Conservation (phyloP, 2,888 invertebrate genomes). For the Allygus modestus region DNA sequence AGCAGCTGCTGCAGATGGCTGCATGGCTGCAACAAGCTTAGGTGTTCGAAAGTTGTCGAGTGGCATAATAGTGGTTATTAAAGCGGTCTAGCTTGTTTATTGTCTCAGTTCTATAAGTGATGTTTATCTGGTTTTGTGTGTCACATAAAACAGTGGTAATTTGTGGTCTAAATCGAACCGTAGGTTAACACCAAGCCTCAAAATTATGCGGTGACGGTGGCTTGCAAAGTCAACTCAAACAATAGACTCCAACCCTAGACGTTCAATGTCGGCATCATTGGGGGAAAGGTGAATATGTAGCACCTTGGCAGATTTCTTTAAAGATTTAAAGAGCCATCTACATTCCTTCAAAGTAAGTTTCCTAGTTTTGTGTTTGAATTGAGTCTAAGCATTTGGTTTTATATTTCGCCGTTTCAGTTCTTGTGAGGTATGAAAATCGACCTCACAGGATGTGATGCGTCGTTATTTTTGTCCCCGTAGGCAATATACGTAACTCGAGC, state of each 20-base stretch:
- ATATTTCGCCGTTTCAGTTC: neutral
- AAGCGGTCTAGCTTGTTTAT: neutral
- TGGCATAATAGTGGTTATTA: constrained; percentile 54
- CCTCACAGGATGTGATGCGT: constrained; percentile 60
- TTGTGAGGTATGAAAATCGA: constrained; percentile 48
- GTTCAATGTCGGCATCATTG: constrained; percentile 65
- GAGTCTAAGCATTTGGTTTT: neutral
- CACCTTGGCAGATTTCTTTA: constrained; percentile 35
- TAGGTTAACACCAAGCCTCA: constrained; percentile 22
- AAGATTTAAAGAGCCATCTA: constrained; percentile 5
- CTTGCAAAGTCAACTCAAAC: constrained; percentile 69
- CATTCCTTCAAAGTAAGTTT: constrained; percentile 55
- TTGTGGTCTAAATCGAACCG: neutral
- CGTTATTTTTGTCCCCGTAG: constrained; percentile 61
- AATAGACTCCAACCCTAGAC: constrained; percentile 67
- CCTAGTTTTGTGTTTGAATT: neutral
- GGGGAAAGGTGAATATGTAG: constrained; percentile 64
- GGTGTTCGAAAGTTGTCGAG: constrained; percentile 63
- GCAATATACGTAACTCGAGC: constrained; percentile 29
- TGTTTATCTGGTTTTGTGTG: neutral
- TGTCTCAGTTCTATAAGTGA: neutral
- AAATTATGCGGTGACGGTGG: constrained; percentile 68
- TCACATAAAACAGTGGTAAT: neutral
- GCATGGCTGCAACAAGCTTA: constrained; percentile 59
- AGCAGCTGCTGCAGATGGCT: constrained; percentile 65